These are phyloP conservation scores for Ditula angustiorana DNA, from an alignment of 2,888 invertebrate species.

Conservation along the genomic window DNA sequence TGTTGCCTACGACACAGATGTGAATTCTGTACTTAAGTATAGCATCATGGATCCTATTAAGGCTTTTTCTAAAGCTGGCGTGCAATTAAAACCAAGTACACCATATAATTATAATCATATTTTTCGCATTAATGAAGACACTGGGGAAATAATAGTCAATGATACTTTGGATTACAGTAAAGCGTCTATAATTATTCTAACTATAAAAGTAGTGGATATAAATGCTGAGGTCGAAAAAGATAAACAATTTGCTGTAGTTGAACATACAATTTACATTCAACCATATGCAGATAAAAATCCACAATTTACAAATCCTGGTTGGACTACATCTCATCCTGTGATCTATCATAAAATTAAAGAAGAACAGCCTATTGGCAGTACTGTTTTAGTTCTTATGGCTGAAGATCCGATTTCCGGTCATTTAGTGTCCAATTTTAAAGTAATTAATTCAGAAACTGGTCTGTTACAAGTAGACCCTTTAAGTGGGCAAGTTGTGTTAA, in stretches of 20 bases:
- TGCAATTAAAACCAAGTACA: slow-evolving; percentile 86
- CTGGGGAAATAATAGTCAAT: slow-evolving; percentile 89
- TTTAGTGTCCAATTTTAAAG: slow-evolving; percentile 86
- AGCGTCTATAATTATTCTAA: slow-evolving; percentile 90
- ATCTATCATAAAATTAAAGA: slow-evolving; percentile 89
- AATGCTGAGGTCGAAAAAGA: slow-evolving; percentile 89
- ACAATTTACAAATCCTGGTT: slow-evolving; percentile 89
- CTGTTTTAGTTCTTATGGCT: slow-evolving; percentile 88
- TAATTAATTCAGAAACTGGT: slow-evolving; percentile 83
- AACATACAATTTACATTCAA: slow-evolving; percentile 91
- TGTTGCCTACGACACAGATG: slow-evolving; percentile 89
- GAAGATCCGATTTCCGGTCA: slow-evolving; percentile 89
- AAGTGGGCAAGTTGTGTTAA: slow-evolving; percentile 91
- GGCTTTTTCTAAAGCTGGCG: slow-evolving; percentile 91
- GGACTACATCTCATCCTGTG: slow-evolving; percentile 89
- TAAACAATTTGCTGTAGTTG: slow-evolving; percentile 87
- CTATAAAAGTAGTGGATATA: slow-evolving; percentile 88
- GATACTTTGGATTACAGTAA: slow-evolving; percentile 89
- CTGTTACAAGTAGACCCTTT: slow-evolving; percentile 86
- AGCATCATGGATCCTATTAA: slow-evolving; percentile 88
- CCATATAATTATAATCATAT: slow-evolving; percentile 88
- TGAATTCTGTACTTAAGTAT: slow-evolving; percentile 88
- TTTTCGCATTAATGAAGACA: slow-evolving; percentile 89
- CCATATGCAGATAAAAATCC: slow-evolving; percentile 92
- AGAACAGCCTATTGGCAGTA: slow-evolving; percentile 91